phyloP scores from a whole-genome alignment of 1,140 invertebrate species.

The Ctenoplectra terminalis region DNA sequence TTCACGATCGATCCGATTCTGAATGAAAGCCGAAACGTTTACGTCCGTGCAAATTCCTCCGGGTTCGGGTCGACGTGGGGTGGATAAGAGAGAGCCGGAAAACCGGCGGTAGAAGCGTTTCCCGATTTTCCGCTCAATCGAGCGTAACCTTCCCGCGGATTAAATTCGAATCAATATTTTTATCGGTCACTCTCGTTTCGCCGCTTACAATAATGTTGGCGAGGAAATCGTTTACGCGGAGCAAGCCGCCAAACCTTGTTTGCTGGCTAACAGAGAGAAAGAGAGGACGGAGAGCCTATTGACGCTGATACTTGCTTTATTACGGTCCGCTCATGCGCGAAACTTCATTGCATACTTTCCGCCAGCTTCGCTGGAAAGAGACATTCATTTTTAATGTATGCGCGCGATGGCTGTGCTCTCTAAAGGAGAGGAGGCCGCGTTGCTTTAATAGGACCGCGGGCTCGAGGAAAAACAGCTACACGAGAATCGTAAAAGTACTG shows the following conservation, averaged over 20 bases:
- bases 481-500: constrained; percentile 27
- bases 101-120: constrained; percentile 36
- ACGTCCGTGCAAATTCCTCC: constrained; percentile 6
- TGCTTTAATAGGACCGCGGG: constrained; percentile 12
- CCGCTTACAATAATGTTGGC: constrained; percentile 45
- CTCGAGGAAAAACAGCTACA: constrained; percentile 28
- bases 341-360: constrained; percentile 47
- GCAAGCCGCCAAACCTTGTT: constrained; percentile 10
- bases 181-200: constrained; percentile 53
- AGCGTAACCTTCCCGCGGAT: constrained; percentile 47
- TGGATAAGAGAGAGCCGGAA: constrained; percentile 40
- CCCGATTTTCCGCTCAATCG: constrained; percentile 55
- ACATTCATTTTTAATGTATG: constrained; percentile 44
- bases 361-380: neutral
- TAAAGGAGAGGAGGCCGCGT: neutral
- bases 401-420: constrained; percentile 21
- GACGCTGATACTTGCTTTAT: constrained; percentile 68
- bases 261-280: too few relatives aligned
- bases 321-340: constrained; percentile 48
- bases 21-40: constrained; percentile 22
- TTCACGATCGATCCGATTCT: constrained; percentile 24
- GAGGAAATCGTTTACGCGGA: constrained; percentile 5
- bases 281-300: neutral
- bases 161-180: constrained; percentile 66
- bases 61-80: neutral